Percentiles rank a stretch among this genome's conserved stretches.
Evolutionary conservation across 2,888 invertebrate genomes (phyloP).

Genomic region (Andrena hattorfiana): DNA sequence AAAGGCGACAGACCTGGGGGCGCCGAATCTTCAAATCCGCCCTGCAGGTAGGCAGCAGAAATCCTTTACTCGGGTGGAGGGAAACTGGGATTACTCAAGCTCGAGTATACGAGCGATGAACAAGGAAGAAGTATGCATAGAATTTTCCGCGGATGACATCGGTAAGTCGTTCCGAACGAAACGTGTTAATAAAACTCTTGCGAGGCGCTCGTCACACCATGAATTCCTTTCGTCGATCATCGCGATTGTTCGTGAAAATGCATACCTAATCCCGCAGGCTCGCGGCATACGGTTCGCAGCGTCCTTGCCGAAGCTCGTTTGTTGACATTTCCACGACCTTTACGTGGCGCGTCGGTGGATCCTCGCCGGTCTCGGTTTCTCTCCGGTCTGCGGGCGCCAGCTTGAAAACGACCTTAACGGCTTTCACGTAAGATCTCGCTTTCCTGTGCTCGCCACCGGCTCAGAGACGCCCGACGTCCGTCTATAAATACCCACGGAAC

Average conservation of each 20-base stretch:
- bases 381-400: conserved; percentile 50
- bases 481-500: conserved; percentile 66
- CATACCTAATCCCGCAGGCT: conserved; percentile 20
- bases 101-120: background rate
- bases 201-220: background rate
- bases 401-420: conserved; percentile 70
- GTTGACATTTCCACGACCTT: conserved; percentile 77
- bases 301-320: conserved; percentile 67
- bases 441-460: conserved; percentile 62
- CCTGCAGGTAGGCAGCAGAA: conserved; percentile 7
- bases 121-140: background rate
- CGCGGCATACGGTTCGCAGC: conserved; percentile 33
- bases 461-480: conserved; percentile 33
- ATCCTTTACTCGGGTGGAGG: background rate
- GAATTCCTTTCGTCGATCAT: background rate
- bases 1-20: too few species aligned
- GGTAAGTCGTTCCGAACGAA: background rate
- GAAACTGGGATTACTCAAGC: conserved; percentile 13
- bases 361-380: conserved; percentile 63
- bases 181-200: conserved; percentile 1
- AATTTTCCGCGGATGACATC: conserved; percentile 11
- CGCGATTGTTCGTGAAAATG: conserved; percentile 56
- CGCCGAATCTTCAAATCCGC: too few species aligned
- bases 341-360: conserved; percentile 59
- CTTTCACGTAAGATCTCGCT: conserved; percentile 72